A percentile compares a stretch with the other conserved stretches of the same genome.
Evolutionary conservation across 2,888 invertebrate species (phyloP).

Genomic region (Hydriomena furcata): DNA sequence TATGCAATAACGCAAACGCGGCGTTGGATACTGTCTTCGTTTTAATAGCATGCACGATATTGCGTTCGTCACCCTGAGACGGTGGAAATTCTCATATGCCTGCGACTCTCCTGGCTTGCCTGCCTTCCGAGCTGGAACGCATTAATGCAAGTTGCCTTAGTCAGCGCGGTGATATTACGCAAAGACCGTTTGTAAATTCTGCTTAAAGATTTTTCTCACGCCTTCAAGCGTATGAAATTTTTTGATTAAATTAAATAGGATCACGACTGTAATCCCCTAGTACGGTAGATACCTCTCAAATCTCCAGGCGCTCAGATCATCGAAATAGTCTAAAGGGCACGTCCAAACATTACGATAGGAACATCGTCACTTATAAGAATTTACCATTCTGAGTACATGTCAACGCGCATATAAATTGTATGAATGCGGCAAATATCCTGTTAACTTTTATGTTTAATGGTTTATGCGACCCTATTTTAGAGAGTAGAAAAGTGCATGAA

Average conservation of each 20-base stretch:
- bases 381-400: too few species aligned
- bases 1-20: constrained; percentile 13
- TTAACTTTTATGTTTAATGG: too few species aligned
- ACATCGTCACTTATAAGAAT: too few species aligned
- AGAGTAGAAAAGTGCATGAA: neutral
- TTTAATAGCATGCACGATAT: constrained; percentile 13
- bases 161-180: constrained; percentile 16
- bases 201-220: constrained; percentile 9
- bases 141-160: constrained; percentile 24
- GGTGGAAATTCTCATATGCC: constrained; percentile 18
- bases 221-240: constrained; percentile 1
- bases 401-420: too few species aligned
- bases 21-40: constrained; percentile 6
- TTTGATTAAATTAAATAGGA: too few species aligned
- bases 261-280: too few species aligned
- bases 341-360: too few species aligned
- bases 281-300: too few species aligned
- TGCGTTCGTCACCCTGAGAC: constrained; percentile 19
- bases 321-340: too few species aligned
- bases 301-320: too few species aligned
- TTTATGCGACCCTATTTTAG: too few species aligned
- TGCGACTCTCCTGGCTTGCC: constrained; percentile 1
- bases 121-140: constrained; percentile 12
- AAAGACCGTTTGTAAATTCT: constrained; percentile 13
- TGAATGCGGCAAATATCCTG: neutral